phyloP scores from a whole-genome alignment of 1,140 invertebrate species.

The Drosophila azteca region DNA sequence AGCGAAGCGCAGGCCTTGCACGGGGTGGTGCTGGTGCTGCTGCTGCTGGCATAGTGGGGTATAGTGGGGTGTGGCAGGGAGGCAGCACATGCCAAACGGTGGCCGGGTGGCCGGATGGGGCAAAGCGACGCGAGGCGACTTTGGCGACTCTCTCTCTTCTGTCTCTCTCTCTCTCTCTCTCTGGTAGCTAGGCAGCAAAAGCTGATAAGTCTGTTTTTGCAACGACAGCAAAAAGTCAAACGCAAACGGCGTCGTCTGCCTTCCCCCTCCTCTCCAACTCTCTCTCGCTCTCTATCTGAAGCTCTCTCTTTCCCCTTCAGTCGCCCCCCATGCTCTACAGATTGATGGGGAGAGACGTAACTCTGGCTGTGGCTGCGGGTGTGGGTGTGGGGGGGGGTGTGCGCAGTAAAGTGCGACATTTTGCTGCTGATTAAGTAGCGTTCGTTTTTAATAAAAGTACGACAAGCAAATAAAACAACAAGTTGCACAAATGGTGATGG shows the following conservation, averaged over 20 bases:
- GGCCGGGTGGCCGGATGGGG: slow-evolving; percentile 49
- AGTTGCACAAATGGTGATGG: slow-evolving; percentile 50
- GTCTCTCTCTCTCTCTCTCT: slow-evolving; percentile 15
- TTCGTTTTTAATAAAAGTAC: slow-evolving; percentile 81
- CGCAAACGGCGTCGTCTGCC: slow-evolving; percentile 58
- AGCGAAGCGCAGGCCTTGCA: slow-evolving; percentile 31
- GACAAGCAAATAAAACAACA: slow-evolving; percentile 79
- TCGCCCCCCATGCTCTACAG: not conserved
- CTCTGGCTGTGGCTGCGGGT: slow-evolving; percentile 15
- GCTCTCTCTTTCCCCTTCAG: not conserved
- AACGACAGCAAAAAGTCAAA: slow-evolving; percentile 64
- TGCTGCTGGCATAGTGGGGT: not conserved
- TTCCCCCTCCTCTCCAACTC: not conserved
- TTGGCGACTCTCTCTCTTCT: slow-evolving; percentile 42
- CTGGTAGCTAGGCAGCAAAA: slow-evolving; percentile 31
- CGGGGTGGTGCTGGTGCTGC: not conserved
- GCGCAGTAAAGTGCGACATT: slow-evolving; percentile 79
- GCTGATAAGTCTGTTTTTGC: slow-evolving; percentile 71
- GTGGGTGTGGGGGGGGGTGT: slow-evolving; percentile 27
- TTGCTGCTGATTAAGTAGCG: slow-evolving; percentile 82
- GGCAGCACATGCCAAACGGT: slow-evolving; percentile 51
- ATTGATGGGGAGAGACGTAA: too few relatives aligned
- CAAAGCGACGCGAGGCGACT: slow-evolving; percentile 44
- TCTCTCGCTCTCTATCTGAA: not conserved
- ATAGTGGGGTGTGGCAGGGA: not conserved